A percentile compares a stretch with the other conserved stretches of the same genome.
Evolutionary conservation across 2,888 invertebrate genomes (phyloP).

Genomic region (Sipha maydis): DNA sequence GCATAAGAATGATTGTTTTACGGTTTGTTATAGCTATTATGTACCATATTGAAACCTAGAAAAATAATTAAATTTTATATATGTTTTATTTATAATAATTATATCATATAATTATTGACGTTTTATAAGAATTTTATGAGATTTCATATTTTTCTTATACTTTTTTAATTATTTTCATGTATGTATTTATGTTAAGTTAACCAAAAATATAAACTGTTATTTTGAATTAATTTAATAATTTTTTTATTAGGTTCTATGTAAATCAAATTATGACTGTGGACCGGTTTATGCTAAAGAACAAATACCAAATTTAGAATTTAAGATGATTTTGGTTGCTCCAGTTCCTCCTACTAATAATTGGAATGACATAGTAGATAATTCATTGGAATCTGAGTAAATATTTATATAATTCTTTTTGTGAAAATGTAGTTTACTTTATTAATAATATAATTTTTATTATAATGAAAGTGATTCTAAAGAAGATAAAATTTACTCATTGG

Average conservation of each 20-base stretch:
- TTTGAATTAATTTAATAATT: not conserved
- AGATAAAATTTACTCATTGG: slow-evolving; percentile 41
- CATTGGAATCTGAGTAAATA: slow-evolving; percentile 42
- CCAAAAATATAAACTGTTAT: no score
- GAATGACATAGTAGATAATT: slow-evolving; percentile 65
- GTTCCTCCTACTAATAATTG: slow-evolving; percentile 72
- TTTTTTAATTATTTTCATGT: no score
- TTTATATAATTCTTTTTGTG: not conserved
- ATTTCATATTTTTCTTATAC: not conserved
- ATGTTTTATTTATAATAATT: no score
- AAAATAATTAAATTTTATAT: no score
- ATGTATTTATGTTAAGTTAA: no score
- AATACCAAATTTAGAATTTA: slow-evolving; percentile 72
- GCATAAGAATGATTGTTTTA: slow-evolving; percentile 80
- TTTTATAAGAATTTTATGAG: not conserved
- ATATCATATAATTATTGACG: not conserved
- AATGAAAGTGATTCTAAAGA: slow-evolving; percentile 29
- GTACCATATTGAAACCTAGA: not conserved
- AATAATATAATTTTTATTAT: not conserved
- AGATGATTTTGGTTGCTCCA: slow-evolving; percentile 82
- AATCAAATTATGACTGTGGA: slow-evolving; percentile 70
- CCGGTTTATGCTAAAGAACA: slow-evolving; percentile 75
- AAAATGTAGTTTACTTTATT: not conserved
- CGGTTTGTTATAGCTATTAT: slow-evolving; percentile 69
- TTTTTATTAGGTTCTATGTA: slow-evolving; percentile 50